phyloP scores from a whole-genome alignment of 1,140 invertebrate species.

The Zaprionus inermis region DNA sequence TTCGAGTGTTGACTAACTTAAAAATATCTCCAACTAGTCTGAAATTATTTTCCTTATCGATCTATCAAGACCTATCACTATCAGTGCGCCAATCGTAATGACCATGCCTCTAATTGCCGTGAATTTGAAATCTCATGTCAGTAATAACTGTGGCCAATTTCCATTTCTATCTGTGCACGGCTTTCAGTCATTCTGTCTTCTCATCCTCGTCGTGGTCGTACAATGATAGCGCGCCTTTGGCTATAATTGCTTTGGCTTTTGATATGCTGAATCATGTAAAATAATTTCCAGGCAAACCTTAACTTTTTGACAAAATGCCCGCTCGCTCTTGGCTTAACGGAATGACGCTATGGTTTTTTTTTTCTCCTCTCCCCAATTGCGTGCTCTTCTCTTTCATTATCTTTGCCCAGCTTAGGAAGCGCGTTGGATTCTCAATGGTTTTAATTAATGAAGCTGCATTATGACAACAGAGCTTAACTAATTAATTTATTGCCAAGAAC shows the following conservation, averaged over 20 bases:
- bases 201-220: conserved; percentile 18
- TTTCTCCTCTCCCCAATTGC: not conserved
- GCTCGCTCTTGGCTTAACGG: not conserved
- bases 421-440: conserved; percentile 6
- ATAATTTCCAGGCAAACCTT: conserved; percentile 39
- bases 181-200: conserved; percentile 12
- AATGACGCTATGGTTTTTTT: conserved; percentile 36
- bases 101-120: not conserved
- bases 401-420: conserved; percentile 19
- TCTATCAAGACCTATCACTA: not conserved
- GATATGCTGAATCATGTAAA: conserved; percentile 54
- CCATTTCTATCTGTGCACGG: conserved; percentile 14
- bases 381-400: conserved; percentile 31
- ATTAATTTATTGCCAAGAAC: conserved; percentile 47
- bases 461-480: conserved; percentile 48
- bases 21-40: not conserved
- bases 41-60: not conserved
- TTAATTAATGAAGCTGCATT: conserved; percentile 50
- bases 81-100: not conserved
- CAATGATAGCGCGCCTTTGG: conserved; percentile 44
- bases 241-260: conserved; percentile 50
- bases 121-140: conserved; percentile 14
- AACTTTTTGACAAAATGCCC: conserved; percentile 51
- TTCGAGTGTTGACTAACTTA: not conserved
- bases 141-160: conserved; percentile 10